Percentiles rank a stretch among this genome's conserved stretches.
These are phyloP conservation scores for Hyles vespertilio DNA, from an alignment of 1,140 invertebrate genomes.

Conservation along the genomic window DNA sequence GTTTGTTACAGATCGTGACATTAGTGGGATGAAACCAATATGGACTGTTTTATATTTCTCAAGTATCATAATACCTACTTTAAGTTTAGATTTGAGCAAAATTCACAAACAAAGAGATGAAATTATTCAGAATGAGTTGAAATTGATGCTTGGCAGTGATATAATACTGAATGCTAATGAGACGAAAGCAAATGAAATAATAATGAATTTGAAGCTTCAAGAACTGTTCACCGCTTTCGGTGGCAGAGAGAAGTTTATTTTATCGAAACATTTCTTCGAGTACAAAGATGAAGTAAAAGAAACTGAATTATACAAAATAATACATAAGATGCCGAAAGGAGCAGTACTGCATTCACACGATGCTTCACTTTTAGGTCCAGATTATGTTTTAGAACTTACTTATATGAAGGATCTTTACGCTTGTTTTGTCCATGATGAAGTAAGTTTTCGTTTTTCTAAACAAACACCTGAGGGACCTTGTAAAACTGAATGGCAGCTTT, in stretches of 20 bases:
- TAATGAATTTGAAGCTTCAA: constrained; percentile 80
- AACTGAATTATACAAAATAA: constrained; percentile 81
- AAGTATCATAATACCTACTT: too few relatives aligned
- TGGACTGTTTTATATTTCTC: too few relatives aligned
- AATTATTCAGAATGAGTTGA: constrained; percentile 46
- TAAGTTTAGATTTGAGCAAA: too few relatives aligned
- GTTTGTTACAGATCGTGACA: too few relatives aligned
- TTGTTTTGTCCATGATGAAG: constrained; percentile 66
- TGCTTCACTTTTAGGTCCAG: constrained; percentile 77
- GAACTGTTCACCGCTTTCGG: constrained; percentile 78
- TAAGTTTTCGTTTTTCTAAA: constrained; percentile 55
- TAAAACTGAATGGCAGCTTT: constrained; percentile 70
- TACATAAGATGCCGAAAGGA: constrained; percentile 84
- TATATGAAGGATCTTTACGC: constrained; percentile 83
- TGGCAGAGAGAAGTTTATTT: constrained; percentile 78
- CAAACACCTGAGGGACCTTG: constrained; percentile 35
- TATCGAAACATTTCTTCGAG: constrained; percentile 82
- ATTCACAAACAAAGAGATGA: constrained; percentile 34
- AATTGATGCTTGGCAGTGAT: constrained; percentile 70
- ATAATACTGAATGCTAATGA: constrained; percentile 77
- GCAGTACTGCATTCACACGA: constrained; percentile 84
- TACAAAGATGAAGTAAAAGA: constrained; percentile 79
- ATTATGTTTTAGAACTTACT: constrained; percentile 83
- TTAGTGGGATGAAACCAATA: too few relatives aligned
- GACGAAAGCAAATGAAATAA: constrained; percentile 77